Evolutionary conservation across 2,113 vertebrate species (phyloP), one percentile per base, ranked within the genome.

Genomic region (Lutjanus erythropterus): DNA sequence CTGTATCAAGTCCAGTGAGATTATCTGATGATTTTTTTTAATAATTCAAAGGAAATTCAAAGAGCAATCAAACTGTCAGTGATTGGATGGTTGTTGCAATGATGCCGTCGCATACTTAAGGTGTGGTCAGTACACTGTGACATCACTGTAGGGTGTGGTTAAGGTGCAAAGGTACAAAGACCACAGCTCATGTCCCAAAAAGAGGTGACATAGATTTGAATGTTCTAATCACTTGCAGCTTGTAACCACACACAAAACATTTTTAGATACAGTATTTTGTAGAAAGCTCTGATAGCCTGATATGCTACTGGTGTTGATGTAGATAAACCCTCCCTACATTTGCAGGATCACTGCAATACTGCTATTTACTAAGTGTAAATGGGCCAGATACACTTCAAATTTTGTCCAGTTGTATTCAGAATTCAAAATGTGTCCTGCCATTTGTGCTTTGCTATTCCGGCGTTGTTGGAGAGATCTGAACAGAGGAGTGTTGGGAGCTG

Each of bases 361-460:
- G 9, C 15, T 37, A 70, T 33, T 42, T 9, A 33, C 21, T 12
- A 56, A n/a, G 10, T 25, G 37, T 11, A 4, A 71, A 41, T 2
- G 19, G 37, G n/a, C 37, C 1, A 41, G 27, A 21, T 14, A 23
- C 19, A 41, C 23, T 29, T 25, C 31, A 16, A 55, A 25, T 35
- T 27, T 3, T 53, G 25, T 41, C 61, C 44, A 44, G 10, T 33
- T 5, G 9, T 5, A 19, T 41, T 58, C 19, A 39, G 39, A 31
- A 76, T 53, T 76, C 39, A 31, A 29, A 47, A 44, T 12, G 21
- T 10, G 19, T 37, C 23, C 29, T 46, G 29, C 42, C 15, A 31
- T 59, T 55, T 25, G 6, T 52, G 39, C 16, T 46, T 72, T 75
- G 50, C 71, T 61, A 21, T 52, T 73, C 56, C 69, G 59, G 39